A percentile compares a stretch with the other conserved stretches of the same genome.
Conservation (phyloP, 2,888 invertebrate genomes). For the Leucozona laternaria region DNA sequence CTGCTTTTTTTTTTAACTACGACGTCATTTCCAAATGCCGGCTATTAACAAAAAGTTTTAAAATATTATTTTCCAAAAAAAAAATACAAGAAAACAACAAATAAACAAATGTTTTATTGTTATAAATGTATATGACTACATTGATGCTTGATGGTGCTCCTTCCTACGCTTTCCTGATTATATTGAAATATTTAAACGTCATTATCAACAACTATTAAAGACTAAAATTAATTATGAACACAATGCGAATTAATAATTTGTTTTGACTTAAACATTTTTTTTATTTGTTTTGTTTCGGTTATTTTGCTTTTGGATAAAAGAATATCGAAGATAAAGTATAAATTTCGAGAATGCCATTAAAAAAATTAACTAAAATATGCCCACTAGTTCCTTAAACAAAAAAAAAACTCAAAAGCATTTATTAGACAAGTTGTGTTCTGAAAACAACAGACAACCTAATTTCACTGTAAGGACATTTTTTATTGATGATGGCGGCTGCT, state of each 20-base stretch:
- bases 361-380: background rate
- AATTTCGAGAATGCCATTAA: background rate
- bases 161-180: constrained; percentile 18
- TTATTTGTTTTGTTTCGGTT: background rate
- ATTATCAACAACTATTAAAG: constrained; percentile 15
- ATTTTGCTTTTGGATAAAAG: background rate
- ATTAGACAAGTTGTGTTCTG: background rate
- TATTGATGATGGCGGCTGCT: constrained; percentile 7
- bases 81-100: background rate
- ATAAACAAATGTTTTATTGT: background rate
- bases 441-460: constrained; percentile 4
- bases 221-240: constrained; percentile 66
- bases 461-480: constrained; percentile 13
- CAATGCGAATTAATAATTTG: constrained; percentile 41
- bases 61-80: background rate
- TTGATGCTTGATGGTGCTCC: background rate
- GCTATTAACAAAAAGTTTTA: background rate
- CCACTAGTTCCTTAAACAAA: background rate
- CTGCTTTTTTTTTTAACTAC: background rate
- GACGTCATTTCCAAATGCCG: constrained; percentile 54
- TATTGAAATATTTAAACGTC: constrained; percentile 19
- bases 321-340: background rate
- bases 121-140: constrained; percentile 13
- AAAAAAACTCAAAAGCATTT: constrained; percentile 23
- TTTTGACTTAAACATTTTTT: constrained; percentile 16